Evolutionary conservation across 2,113 vertebrate genomes (phyloP).

Genomic region (Probosciger aterrimus): DNA sequence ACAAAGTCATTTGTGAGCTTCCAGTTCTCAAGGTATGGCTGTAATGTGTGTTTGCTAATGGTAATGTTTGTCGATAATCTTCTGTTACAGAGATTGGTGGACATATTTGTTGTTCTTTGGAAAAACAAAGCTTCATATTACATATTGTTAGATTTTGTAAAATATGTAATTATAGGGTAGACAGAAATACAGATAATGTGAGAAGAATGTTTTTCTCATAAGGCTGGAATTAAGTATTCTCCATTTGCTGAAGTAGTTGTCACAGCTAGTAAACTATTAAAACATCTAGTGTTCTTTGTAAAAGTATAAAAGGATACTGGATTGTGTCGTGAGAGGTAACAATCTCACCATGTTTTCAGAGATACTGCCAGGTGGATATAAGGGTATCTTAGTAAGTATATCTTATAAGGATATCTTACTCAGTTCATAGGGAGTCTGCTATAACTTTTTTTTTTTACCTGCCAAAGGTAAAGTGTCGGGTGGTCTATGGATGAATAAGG

Average conservation of each 20-base stretch:
- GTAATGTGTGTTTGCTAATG: background rate
- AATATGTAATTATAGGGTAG: background rate
- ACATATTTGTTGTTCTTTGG: background rate
- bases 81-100: fast-evolving
- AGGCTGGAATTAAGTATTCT: background rate
- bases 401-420: background rate
- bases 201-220: background rate
- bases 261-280: background rate
- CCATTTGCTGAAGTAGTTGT: background rate
- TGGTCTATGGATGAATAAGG: slow-evolving; percentile 4
- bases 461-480: background rate
- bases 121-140: background rate
- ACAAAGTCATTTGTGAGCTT: background rate
- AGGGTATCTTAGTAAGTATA: background rate
- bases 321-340: slow-evolving; percentile 15
- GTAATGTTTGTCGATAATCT: background rate
- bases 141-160: background rate
- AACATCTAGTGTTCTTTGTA: background rate
- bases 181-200: background rate
- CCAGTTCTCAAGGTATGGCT: background rate
- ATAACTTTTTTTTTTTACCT: background rate
- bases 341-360: slow-evolving; percentile 15
- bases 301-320: slow-evolving; percentile 7
- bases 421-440: background rate
- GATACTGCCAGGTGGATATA: background rate